A percentile compares a stretch with the other conserved stretches of the same genome.
These are phyloP conservation scores for Neocrepidodera transversa DNA, from an alignment of 2,888 invertebrate species.

Conservation along the genomic window DNA sequence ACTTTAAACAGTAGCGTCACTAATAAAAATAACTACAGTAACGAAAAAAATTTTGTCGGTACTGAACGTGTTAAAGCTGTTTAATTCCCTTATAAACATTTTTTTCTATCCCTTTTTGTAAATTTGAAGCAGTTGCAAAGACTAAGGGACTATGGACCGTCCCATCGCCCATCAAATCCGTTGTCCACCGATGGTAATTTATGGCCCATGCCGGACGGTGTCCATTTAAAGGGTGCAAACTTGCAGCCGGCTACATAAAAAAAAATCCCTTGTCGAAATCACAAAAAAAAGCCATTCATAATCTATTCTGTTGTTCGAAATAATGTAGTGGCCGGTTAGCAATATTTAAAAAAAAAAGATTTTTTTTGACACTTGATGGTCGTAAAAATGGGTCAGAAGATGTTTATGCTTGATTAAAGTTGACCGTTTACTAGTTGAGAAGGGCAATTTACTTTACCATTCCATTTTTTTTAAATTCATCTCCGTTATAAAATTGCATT, in stretches of 20 bases:
- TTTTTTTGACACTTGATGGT: conserved; percentile 20
- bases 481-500: too few relatives aligned
- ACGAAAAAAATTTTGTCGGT: too few relatives aligned
- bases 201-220: conserved; percentile 55
- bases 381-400: conserved; percentile 31
- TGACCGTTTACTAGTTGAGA: conserved; percentile 29
- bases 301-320: conserved; percentile 50
- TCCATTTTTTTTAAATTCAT: too few relatives aligned
- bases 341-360: conserved; percentile 25
- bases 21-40: too few relatives aligned
- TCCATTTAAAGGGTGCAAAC: conserved; percentile 51
- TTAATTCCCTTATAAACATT: too few relatives aligned
- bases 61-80: too few relatives aligned
- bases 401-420: conserved; percentile 31
- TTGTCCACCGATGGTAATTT: conserved; percentile 46
- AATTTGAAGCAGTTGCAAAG: not conserved
- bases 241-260: conserved; percentile 53
- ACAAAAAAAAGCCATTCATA: conserved; percentile 46
- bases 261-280: conserved; percentile 50
- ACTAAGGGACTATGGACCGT: not conserved
- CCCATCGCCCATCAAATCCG: not conserved
- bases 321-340: conserved; percentile 45
- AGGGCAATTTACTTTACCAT: too few relatives aligned
- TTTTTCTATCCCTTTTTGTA: too few relatives aligned
- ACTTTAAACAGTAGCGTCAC: too few relatives aligned